Evolutionary conservation across 1,140 invertebrate species (phyloP), one percentile per base, ranked within the genome.

Genomic region (Carcinoscorpius rotundicauda): DNA sequence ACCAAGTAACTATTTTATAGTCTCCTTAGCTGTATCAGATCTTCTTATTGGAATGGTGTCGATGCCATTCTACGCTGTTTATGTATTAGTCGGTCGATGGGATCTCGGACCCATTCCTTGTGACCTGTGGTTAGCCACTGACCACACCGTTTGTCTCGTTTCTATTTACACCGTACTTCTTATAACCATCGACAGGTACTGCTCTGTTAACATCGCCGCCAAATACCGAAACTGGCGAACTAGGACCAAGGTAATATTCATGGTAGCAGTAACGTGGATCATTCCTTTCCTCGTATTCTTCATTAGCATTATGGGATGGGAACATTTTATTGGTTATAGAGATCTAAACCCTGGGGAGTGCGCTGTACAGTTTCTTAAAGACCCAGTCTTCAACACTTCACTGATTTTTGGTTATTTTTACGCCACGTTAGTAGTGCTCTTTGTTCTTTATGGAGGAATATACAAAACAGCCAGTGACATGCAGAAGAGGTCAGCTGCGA

Each of bases 1-100:
- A 74, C 97, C 97, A 3, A 96, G 93, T 75, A 99, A 99, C 80
- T 99, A 98, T 80, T 99, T 98, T 80, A 97, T 99, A 62, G 95
- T 94, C 4, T 98, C 95, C 0, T 81, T 99, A 57, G 97, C 97
- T 49, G 91, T 95, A 52, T 98, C 94, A 8, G 97, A 99, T 80
- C 86, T 99, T 80, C 83, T 98, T 65, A 99, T 99, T 77, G 97
- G 97, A 85, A 73, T 81, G 5, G 79, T 83, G 68, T 83, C 78
- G 4, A 82, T 83, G 77, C 81, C 82, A 5, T 78, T 83, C 64
- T 86, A 94, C 87, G 92, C 76, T 85, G 88, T 71, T 82, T 99
- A 99, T 79, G 87, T 98, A 59, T 79, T 99, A 63, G 91, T 88
- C 82, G 91, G 93, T 49, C 89, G 92, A 73, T 99, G 97, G 97